These are phyloP conservation scores for Orthonyx spaldingii DNA, from an alignment of 2,113 vertebrate species.

Conservation along the genomic window DNA sequence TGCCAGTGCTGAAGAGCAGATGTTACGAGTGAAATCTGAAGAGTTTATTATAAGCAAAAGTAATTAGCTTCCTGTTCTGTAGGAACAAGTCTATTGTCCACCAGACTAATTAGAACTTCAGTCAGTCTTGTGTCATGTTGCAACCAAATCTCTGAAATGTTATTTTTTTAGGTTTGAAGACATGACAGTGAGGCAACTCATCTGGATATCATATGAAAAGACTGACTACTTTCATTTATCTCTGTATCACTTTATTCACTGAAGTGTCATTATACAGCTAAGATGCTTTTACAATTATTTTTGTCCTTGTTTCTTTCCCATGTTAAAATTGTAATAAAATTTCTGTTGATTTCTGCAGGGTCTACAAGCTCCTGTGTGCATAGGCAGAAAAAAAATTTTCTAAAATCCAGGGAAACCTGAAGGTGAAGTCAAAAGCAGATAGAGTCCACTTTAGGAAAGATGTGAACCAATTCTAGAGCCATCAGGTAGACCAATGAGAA, in stretches of 20 bases:
- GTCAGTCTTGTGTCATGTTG: not conserved
- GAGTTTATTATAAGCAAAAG: slow-evolving; percentile 31
- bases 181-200: not conserved
- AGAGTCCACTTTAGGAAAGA: not conserved
- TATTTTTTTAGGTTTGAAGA: not conserved
- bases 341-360: not conserved
- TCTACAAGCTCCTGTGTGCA: not conserved
- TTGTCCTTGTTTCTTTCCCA: not conserved
- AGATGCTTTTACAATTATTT: not conserved
- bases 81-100: slow-evolving; percentile 35
- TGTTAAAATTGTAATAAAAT: not conserved
- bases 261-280: not conserved
- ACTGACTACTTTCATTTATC: not conserved
- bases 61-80: slow-evolving; percentile 51
- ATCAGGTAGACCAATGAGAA: not conserved
- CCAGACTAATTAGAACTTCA: slow-evolving; percentile 23
- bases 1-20: slow-evolving; percentile 30
- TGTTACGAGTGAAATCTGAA: slow-evolving; percentile 22
- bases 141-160: slow-evolving; percentile 14
- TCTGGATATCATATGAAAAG: not conserved
- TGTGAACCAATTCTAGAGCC: not conserved
- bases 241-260: not conserved
- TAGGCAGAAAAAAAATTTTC: not conserved
- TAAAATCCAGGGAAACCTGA: not conserved
- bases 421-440: not conserved